These are phyloP conservation scores for Phymanthus crucifer DNA, from an alignment of 92 coral and sea anemone species.

Conservation along the genomic window DNA sequence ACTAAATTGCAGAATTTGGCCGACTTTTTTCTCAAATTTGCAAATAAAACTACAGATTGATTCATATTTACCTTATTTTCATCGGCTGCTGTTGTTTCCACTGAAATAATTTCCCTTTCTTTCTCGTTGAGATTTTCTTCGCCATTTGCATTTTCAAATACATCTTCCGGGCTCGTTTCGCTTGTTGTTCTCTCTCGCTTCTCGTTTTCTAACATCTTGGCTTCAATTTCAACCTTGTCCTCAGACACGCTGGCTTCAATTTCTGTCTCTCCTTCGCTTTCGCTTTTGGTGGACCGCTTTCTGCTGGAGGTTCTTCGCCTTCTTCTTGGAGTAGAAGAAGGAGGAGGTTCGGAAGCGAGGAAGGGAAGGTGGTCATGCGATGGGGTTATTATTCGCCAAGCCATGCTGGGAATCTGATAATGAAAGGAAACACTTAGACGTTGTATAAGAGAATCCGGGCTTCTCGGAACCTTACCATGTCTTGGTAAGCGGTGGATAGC, in stretches of 20 bases:
- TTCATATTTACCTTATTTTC: slow-evolving; percentile 12
- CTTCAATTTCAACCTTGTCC: background rate
- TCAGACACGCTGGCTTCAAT: background rate
- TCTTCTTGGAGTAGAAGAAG: slow-evolving; percentile 55
- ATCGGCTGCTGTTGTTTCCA: background rate
- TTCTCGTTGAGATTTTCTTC: background rate
- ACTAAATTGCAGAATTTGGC: background rate
- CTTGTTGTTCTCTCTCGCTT: slow-evolving; percentile 2
- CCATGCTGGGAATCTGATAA: slow-evolving; percentile 62
- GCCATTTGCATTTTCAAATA: slow-evolving; percentile 20
- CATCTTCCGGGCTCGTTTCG: slow-evolving; percentile 4
- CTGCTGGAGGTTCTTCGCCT: slow-evolving; percentile 62
- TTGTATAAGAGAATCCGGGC: no score
- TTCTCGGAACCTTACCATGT: slow-evolving; percentile 44
- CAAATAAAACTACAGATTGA: no score
- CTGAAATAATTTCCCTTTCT: background rate
- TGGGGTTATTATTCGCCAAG: slow-evolving; percentile 86
- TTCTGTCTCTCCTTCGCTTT: slow-evolving; percentile 51
- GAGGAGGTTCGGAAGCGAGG: slow-evolving; percentile 35
- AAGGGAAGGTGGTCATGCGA: slow-evolving; percentile 57
- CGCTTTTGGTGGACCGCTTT: slow-evolving; percentile 68
- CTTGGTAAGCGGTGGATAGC: slow-evolving; percentile 67
- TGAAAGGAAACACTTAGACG: background rate
- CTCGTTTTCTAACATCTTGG: background rate
- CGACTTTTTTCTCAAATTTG: background rate